A percentile compares a stretch with the other conserved stretches of the same genome.
phyloP scores from a whole-genome alignment of 2,888 invertebrate species.

The Euplagia quadripunctaria region DNA sequence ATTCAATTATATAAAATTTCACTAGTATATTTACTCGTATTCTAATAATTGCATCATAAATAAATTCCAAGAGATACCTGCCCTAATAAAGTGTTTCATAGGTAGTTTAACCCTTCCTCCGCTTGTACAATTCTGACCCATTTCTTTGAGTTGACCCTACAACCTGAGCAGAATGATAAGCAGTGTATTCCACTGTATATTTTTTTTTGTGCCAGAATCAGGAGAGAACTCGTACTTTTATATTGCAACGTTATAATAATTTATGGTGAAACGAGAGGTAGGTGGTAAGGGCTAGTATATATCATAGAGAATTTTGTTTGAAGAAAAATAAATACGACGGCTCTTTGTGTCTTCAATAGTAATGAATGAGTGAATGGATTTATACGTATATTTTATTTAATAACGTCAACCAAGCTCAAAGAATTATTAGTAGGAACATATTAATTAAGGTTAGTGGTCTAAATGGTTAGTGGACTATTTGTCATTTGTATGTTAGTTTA shows the following conservation, averaged over 20 bases:
- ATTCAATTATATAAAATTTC: too few relatives aligned
- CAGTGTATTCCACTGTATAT: slow-evolving; percentile 28
- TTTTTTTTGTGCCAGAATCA: slow-evolving; percentile 14
- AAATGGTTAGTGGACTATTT: not conserved
- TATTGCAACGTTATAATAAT: slow-evolving; percentile 22
- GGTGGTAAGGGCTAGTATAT: slow-evolving; percentile 1
- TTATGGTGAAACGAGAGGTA: slow-evolving; percentile 13
- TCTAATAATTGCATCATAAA: too few relatives aligned
- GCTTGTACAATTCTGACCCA: slow-evolving; percentile 34
- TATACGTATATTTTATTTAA: not conserved
- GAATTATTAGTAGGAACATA: not conserved
- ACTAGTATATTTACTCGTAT: too few relatives aligned
- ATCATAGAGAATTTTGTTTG: not conserved
- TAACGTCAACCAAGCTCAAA: not conserved
- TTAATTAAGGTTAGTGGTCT: too few relatives aligned
- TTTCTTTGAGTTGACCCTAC: slow-evolving; percentile 41
- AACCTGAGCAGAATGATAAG: slow-evolving; percentile 40
- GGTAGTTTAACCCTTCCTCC: slow-evolving; percentile 37
- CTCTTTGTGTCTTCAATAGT: not conserved
- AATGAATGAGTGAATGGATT: too few relatives aligned
- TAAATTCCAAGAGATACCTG: too few relatives aligned
- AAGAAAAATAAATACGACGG: not conserved
- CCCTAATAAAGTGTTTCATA: slow-evolving; percentile 20
- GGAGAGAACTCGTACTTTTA: slow-evolving; percentile 15
- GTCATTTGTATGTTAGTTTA: not conserved